A percentile compares a stretch with the other conserved stretches of the same genome.
These are phyloP conservation scores for Lucilia cuprina DNA, from an alignment of 1,140 invertebrate species.

Conservation along the genomic window DNA sequence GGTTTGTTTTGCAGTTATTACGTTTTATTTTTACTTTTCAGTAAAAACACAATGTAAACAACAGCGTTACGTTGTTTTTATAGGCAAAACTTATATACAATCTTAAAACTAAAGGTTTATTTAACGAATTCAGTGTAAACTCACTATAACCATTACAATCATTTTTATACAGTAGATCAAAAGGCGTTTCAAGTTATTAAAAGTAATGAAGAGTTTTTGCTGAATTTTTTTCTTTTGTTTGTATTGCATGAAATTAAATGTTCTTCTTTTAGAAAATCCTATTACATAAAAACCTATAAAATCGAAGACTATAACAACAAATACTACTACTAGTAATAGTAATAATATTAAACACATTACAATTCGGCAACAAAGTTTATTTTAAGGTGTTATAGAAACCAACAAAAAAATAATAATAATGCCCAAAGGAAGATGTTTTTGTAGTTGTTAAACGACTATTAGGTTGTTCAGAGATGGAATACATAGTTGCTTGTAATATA, in stretches of 20 bases:
- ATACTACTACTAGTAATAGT: background rate
- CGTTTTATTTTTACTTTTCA: too few species aligned
- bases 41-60: too few species aligned
- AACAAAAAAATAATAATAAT: background rate
- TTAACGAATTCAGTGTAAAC: too few species aligned
- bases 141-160: too few species aligned
- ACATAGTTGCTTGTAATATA: too few species aligned
- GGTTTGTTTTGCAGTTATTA: too few species aligned
- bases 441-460: background rate
- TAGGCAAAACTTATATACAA: too few species aligned
- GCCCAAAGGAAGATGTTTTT: background rate
- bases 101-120: too few species aligned
- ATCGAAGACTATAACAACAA: background rate
- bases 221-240: background rate
- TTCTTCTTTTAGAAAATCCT: background rate
- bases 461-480: background rate
- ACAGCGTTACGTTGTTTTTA: too few species aligned
- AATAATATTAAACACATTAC: background rate
- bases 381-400: background rate
- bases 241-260: background rate
- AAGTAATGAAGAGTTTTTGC: background rate
- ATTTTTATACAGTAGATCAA: background rate
- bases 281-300: background rate
- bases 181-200: background rate
- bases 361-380: background rate